phyloP scores from a whole-genome alignment of 2,797 vertebrate species.

The Parambassis ranga region DNA sequence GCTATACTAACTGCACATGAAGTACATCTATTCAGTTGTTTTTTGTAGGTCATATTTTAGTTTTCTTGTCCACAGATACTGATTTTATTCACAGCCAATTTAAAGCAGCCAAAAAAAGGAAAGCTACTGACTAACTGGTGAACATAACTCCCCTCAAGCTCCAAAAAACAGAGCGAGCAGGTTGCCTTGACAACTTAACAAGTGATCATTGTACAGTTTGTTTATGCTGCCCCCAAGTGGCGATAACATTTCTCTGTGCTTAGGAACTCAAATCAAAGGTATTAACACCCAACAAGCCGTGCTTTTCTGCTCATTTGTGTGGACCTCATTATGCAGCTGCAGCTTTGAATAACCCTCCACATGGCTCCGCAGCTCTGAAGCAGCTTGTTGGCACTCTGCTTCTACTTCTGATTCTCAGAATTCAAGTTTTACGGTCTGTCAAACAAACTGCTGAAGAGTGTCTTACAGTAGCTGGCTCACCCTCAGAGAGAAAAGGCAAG shows the following conservation, averaged over 20 bases:
- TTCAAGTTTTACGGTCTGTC: not conserved
- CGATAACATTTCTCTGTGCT: not conserved
- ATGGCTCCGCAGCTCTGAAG: not conserved
- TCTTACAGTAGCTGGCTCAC: slow-evolving; percentile 47
- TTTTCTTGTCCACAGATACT: no score
- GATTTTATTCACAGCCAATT: no score
- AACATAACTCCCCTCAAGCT: no score
- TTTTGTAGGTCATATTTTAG: no score
- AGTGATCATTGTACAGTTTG: not conserved
- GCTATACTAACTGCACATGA: no score
- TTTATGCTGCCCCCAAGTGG: not conserved
- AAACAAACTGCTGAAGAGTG: slow-evolving; percentile 2
- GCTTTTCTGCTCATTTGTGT: not conserved
- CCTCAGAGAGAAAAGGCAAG: slow-evolving; percentile 9
- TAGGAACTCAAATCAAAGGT: no score
- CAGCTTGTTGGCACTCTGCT: not conserved
- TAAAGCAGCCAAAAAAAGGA: no score
- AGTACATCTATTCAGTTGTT: no score
- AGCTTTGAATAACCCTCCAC: not conserved
- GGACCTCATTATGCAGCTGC: no score
- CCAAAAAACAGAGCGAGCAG: no score
- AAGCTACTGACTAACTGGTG: no score
- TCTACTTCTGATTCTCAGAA: not conserved
- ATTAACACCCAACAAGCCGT: no score
- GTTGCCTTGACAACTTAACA: not conserved